Evolutionary conservation across 2,113 vertebrate genomes (phyloP), one percentile per base, ranked within the genome.

Genomic region (Notiomystis cincta): DNA sequence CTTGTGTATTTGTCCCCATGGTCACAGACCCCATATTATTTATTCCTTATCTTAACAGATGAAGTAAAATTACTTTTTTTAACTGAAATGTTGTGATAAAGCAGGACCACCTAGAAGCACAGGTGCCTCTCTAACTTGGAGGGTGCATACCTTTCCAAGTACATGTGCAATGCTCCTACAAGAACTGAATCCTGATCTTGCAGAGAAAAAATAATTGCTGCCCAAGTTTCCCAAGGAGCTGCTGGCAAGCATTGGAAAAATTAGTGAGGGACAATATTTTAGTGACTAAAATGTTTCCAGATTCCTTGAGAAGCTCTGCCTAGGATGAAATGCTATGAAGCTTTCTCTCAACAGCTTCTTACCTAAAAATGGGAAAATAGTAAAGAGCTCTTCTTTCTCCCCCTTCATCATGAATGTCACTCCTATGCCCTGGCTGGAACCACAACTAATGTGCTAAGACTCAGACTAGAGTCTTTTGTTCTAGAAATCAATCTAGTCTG

Each of bases 101-200:
- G 19, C 54, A 70, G 37, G 14, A 42, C 10, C 14, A 64, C 18
- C 10, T 33, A 47, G 45, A 17, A 65, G 28, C 19, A 78, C 7
- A 47, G 8, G 4, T 69, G 11, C 9, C 21, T 82, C 18, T 10
- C 33, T 53, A 35, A 64, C 18, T 35, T 30, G 21, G 21, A 44
- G 31, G 37, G 19, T 2, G 7, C 5, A 7, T 25, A 51, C 3
- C 4, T 66, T 81, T 76, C 45, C 69, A 84, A 77, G 53, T 53
- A 48, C 0, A 1, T 1, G 8, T 1, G 2, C 19, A 66, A 61
- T 2, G 0, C 28, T 82, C 9, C 45, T 72, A 33, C 35, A 82
- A 79, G 51, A 82, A 45, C 28, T 40, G n/a, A 87, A 30, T 85
- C 17, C 31, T 48, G 24, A 28, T 51, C 48, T 78, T 92, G 22